These are phyloP conservation scores for Ctenomys sociabilis DNA, from an alignment of 2,113 vertebrate species.

Conservation along the genomic window DNA sequence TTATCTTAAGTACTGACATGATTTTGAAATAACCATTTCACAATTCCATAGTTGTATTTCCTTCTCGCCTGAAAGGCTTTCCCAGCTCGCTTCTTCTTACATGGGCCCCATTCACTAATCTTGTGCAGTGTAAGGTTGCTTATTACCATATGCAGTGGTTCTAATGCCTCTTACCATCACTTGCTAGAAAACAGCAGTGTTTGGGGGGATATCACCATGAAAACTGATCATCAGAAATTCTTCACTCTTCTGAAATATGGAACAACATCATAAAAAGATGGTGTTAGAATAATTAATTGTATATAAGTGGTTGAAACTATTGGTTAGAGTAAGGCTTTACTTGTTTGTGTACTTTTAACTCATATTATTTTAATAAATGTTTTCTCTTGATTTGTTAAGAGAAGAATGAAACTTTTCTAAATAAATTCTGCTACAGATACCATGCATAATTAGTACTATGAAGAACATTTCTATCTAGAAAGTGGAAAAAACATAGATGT, in stretches of 20 bases:
- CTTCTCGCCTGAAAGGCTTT: conserved; percentile 71
- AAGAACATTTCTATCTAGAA: not conserved
- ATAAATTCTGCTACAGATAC: not conserved
- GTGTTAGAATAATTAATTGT: conserved; percentile 51
- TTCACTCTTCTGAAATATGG: conserved; percentile 42
- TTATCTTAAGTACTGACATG: conserved; percentile 46
- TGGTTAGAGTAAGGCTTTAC: conserved; percentile 13
- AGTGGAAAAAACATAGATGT: not conserved
- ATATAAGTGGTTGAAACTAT: not conserved
- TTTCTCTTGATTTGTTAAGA: conserved; percentile 1
- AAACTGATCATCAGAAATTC: conserved; percentile 63
- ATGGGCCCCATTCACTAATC: not conserved
- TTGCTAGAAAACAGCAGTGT: conserved; percentile 60
- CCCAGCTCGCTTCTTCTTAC: not conserved
- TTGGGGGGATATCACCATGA: conserved; percentile 53
- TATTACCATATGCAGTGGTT: conserved; percentile 68
- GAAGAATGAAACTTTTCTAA: not conserved
- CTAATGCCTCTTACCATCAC: conserved; percentile 69
- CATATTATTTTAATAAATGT: conserved; percentile 21
- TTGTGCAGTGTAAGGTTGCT: conserved; percentile 53
- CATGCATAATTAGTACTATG: not conserved
- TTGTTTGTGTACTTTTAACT: not conserved
- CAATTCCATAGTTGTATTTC: conserved; percentile 39
- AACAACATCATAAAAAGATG: conserved; percentile 38
- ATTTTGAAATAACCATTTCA: conserved; percentile 65